phyloP scores from a whole-genome alignment of 1,140 invertebrate genomes.

The Schlechtendalia chinensis region DNA sequence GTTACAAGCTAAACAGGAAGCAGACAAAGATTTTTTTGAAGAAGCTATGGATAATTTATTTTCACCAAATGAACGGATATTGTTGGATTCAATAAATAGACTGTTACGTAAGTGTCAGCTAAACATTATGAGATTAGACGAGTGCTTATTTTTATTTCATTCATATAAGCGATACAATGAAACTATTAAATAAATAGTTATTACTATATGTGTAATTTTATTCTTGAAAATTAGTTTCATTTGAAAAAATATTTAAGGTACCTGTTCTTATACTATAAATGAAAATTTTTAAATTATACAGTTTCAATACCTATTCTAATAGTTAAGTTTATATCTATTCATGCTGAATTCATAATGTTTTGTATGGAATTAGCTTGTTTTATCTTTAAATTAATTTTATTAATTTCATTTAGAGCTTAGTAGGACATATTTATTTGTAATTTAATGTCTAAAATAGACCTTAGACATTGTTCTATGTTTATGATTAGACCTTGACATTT shows the following conservation, averaged over 20 bases:
- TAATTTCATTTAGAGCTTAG: too few relatives aligned
- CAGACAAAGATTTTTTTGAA: conserved; percentile 37
- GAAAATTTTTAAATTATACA: too few relatives aligned
- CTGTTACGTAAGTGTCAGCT: conserved; percentile 33
- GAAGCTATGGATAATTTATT: conserved; percentile 48
- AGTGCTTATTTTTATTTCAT: conserved; percentile 44
- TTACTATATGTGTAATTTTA: background rate
- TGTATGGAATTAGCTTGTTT: too few relatives aligned
- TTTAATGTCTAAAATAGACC: too few relatives aligned
- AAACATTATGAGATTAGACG: conserved; percentile 40
- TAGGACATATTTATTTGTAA: too few relatives aligned
- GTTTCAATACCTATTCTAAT: too few relatives aligned
- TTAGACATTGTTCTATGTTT: too few relatives aligned
- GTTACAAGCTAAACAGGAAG: conserved; percentile 40
- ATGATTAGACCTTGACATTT: too few relatives aligned
- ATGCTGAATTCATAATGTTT: too few relatives aligned
- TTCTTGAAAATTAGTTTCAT: background rate
- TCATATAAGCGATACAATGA: conserved; percentile 36
- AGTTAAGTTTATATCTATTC: too few relatives aligned
- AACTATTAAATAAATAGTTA: conserved; percentile 23
- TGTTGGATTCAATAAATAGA: conserved; percentile 33
- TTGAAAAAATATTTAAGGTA: background rate
- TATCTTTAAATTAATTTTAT: too few relatives aligned
- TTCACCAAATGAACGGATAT: conserved; percentile 44
- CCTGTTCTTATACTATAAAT: too few relatives aligned